Evolutionary conservation across 2,888 invertebrate genomes (phyloP).

Genomic region (Platycheirus rosarum): DNA sequence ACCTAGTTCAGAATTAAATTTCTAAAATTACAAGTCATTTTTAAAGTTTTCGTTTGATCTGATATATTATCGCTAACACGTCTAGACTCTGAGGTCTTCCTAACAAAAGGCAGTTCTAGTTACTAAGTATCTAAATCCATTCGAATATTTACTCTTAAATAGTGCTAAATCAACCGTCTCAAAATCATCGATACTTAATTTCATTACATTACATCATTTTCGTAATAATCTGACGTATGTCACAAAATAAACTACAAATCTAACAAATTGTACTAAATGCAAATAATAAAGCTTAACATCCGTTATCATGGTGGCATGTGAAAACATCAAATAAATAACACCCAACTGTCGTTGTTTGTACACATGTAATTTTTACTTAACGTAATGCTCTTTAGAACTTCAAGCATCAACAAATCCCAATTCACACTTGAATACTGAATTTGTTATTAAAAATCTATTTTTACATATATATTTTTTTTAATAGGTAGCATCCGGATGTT

Average conservation of each 20-base stretch:
- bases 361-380: background rate
- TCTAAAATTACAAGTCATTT: too few relatives aligned
- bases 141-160: background rate
- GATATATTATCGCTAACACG: too few relatives aligned
- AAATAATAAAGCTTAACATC: background rate
- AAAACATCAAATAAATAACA: background rate
- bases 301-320: background rate
- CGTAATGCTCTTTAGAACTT: background rate
- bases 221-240: background rate
- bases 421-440: conserved; percentile 12
- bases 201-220: background rate
- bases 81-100: too few relatives aligned
- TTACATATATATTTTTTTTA: conserved; percentile 25
- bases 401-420: background rate
- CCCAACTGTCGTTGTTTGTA: background rate
- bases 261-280: background rate
- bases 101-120: too few relatives aligned
- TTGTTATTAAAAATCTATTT: background rate
- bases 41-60: too few relatives aligned
- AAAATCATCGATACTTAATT: too few relatives aligned
- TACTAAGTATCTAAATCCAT: background rate
- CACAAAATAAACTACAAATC: background rate
- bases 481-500: conserved; percentile 92
- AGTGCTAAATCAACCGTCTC: background rate
- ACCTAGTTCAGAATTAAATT: too few relatives aligned